phyloP scores from a whole-genome alignment of 2,888 invertebrate genomes.

The Thera britannica region DNA sequence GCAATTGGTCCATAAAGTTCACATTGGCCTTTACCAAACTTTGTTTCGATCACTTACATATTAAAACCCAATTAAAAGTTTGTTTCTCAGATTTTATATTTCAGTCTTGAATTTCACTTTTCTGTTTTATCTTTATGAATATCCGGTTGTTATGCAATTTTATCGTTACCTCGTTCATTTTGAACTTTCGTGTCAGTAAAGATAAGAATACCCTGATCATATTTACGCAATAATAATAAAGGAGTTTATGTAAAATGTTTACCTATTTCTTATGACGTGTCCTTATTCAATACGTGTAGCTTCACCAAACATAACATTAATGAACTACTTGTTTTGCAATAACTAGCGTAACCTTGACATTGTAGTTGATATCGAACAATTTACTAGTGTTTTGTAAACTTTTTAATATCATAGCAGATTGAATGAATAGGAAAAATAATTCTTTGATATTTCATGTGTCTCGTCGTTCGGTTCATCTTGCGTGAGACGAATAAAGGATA shows the following conservation, averaged over 20 bases:
- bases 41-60: not conserved
- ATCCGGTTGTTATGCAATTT: slow-evolving; percentile 23
- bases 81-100: not conserved
- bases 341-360: slow-evolving; percentile 42
- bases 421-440: slow-evolving; percentile 11
- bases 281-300: not conserved
- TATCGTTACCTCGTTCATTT: not conserved
- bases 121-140: slow-evolving; percentile 1
- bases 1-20: not conserved
- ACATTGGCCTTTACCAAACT: not conserved
- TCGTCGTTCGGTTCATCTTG: slow-evolving; percentile 9
- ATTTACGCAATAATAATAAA: slow-evolving; percentile 2
- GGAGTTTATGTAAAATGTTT: not conserved
- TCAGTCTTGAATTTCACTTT: not conserved
- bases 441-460: slow-evolving; percentile 1
- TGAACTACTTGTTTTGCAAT: slow-evolving; percentile 31
- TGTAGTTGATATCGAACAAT: slow-evolving; percentile 31
- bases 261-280: slow-evolving; percentile 1
- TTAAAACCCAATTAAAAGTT: not conserved
- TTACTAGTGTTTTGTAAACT: slow-evolving; percentile 7
- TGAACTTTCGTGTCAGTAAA: slow-evolving; percentile 3
- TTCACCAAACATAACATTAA: slow-evolving; percentile 19
- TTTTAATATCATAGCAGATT: slow-evolving; percentile 19
- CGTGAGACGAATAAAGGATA: slow-evolving; percentile 13
- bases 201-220: not conserved